These are phyloP conservation scores for Oryzias curvinotus DNA, from an alignment of 2,113 vertebrate genomes.

Conservation along the genomic window DNA sequence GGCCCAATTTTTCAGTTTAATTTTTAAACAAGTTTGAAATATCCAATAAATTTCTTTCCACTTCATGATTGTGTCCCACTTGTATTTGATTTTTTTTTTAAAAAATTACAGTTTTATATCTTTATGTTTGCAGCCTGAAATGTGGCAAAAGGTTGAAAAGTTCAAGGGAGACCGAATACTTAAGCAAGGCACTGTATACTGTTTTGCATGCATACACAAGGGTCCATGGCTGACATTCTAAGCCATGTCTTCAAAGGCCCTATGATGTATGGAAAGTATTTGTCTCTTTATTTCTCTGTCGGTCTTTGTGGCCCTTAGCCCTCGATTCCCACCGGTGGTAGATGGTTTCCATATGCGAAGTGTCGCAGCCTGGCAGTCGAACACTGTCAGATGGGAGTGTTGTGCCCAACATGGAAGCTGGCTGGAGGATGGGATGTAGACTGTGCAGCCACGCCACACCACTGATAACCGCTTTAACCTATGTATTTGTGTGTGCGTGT, in stretches of 20 bases:
- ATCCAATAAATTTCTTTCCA: too few species aligned
- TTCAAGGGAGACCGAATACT: too few species aligned
- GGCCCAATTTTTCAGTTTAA: too few species aligned
- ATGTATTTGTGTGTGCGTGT: conserved; percentile 20
- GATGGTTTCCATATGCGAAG: conserved; percentile 54
- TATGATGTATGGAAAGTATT: conserved; percentile 21
- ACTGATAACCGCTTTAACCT: conserved; percentile 62
- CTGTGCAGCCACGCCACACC: conserved; percentile 44
- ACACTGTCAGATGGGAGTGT: conserved; percentile 38
- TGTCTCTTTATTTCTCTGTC: conserved; percentile 11
- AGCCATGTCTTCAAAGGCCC: neutral
- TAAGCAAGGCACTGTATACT: too few species aligned
- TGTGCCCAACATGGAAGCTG: conserved; percentile 51
- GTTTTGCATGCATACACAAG: neutral
- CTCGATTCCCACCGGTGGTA: neutral
- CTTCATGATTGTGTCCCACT: too few species aligned
- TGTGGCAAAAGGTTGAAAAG: too few species aligned
- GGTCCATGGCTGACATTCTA: neutral
- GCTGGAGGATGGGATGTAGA: conserved; percentile 54
- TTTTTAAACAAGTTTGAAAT: too few species aligned
- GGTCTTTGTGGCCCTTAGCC: neutral
- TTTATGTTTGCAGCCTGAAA: too few species aligned
- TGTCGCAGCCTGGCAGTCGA: conserved; percentile 26
- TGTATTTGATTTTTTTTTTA: too few species aligned
- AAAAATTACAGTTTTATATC: too few species aligned